Percentiles rank a stretch among this genome's conserved stretches.
Evolutionary conservation across 2,797 vertebrate species (phyloP).

Genomic region (Ciconia nigra): DNA sequence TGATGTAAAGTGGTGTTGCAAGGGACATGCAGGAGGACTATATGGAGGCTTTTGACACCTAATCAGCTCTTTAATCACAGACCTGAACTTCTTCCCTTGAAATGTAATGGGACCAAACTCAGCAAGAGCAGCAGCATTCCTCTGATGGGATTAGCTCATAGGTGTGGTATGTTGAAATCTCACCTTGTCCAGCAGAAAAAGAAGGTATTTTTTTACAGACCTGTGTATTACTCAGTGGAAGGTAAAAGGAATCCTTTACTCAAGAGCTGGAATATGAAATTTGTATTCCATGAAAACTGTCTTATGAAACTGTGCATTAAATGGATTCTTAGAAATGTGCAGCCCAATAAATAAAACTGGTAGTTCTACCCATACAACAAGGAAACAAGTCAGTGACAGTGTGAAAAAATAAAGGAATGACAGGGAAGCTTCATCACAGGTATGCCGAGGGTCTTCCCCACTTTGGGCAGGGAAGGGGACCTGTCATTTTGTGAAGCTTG

Average conservation of each 20-base stretch:
- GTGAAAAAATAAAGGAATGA: neutral
- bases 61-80: neutral
- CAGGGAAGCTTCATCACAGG: neutral
- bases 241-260: neutral
- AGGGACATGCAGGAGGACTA: neutral
- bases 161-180: neutral
- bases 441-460: neutral
- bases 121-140: neutral
- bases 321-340: slow-evolving; percentile 4
- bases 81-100: neutral
- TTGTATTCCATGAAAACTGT: slow-evolving; percentile 31
- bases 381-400: neutral
- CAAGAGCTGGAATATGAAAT: neutral
- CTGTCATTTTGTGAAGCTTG: neutral
- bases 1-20: neutral
- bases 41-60: neutral
- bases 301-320: slow-evolving; percentile 44
- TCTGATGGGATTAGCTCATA: neutral
- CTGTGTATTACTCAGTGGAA: neutral
- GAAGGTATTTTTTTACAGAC: neutral
- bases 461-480: neutral
- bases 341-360: slow-evolving; percentile 37
- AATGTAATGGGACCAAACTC: neutral
- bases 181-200: neutral
- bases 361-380: neutral